Evolutionary conservation across 2,888 invertebrate species (phyloP).

Genomic region (Baronia brevicornis): DNA sequence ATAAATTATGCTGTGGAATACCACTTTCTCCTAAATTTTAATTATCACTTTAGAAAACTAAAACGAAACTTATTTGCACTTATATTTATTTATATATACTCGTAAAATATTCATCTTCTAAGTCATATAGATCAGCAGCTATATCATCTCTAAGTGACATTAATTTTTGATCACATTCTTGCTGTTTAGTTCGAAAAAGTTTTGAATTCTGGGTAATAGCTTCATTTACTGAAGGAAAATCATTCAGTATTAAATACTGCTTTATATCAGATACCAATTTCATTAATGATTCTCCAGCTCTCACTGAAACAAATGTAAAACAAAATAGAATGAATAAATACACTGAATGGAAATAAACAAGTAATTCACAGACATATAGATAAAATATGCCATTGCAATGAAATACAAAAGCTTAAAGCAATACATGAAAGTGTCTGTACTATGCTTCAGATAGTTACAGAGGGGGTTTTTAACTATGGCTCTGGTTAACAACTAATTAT

Average conservation of each 20-base stretch:
- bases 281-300: conserved; percentile 97
- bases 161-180: conserved; percentile 94
- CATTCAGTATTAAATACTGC: conserved; percentile 97
- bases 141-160: conserved; percentile 95
- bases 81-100: conserved; percentile 82
- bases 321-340: background rate
- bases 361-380: too few species aligned
- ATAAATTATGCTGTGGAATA: too few species aligned
- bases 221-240: conserved; percentile 98
- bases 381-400: too few species aligned
- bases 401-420: too few species aligned
- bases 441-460: too few species aligned
- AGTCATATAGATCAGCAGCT: conserved; percentile 93
- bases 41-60: background rate
- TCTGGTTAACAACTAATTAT: too few species aligned
- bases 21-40: too few species aligned
- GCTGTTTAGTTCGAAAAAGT: conserved; percentile 91
- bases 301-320: conserved; percentile 74
- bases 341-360: background rate
- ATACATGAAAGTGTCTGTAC: too few species aligned
- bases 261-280: conserved; percentile 98
- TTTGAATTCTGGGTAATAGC: conserved; percentile 96
- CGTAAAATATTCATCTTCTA: conserved; percentile 95
- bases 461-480: too few species aligned
- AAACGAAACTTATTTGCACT: conserved; percentile 2